Evolutionary conservation across 1,140 invertebrate species (phyloP), one percentile per base, ranked within the genome.

Genomic region (Eumeta japonica): DNA sequence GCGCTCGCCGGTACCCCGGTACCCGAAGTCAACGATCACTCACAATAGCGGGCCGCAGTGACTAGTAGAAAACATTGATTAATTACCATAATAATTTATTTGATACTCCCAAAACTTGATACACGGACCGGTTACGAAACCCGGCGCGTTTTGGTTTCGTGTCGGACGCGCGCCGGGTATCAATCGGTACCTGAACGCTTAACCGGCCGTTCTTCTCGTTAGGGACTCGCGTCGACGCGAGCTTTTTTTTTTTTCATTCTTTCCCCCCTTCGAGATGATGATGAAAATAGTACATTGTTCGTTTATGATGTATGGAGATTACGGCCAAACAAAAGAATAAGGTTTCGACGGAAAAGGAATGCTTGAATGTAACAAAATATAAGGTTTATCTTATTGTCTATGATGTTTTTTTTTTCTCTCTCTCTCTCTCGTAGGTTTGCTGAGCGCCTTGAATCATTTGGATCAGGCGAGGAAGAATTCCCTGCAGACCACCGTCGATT

Each of bases 401-500:
- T 48, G 28, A 39, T 37, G 19, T 41, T 46, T 19, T 43, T 38
- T 45, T 34, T 48, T 30, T 50, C 53, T 61, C 60, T 52, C 55
- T 60, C 39, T 43, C 39, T 45, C 40, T 39, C 27, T 73, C 62
- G 10, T 58, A 82, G 80, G 79, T 43, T 63, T 81, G 49, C 62
- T 81, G 52, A 77, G 79, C 16, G 79, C 72, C 17, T 55, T 79
- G 51, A 72, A 67, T 58, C 70, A 76, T 45, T 63, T 79, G 48
- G 79, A 74, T 48, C 58, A 74, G 45, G 55, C 58, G 38, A 55
- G 57, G 50, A 78, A 73, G 62, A 72, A 71, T 49, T 62, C 60
- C 44, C 41, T 64, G 45, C 56, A 70, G 46, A 74, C 68, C 10
- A 67, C 68, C 10, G 76, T 86, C 28, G 88, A 90, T 67, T 90